These are phyloP conservation scores for Paraplagusia blochii DNA, from an alignment of 2,113 vertebrate genomes.

Conservation along the genomic window DNA sequence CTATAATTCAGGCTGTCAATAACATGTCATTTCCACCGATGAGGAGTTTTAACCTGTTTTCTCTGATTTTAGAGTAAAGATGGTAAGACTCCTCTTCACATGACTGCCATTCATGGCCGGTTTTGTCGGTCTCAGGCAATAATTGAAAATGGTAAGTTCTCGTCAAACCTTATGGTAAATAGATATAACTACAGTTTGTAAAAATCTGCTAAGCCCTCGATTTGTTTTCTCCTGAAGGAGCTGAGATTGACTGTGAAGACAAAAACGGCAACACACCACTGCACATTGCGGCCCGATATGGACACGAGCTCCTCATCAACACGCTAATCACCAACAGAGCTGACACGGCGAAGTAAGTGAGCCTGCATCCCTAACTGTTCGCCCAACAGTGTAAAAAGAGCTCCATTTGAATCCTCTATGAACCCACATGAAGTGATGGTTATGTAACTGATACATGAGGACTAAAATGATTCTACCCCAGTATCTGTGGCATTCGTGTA, in stretches of 20 bases:
- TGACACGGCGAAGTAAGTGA: constrained; percentile 93
- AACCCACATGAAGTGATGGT: background rate
- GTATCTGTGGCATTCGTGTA: background rate
- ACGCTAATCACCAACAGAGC: constrained; percentile 94
- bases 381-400: background rate
- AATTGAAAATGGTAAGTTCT: constrained; percentile 91
- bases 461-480: background rate
- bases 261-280: constrained; percentile 97
- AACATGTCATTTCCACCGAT: too few relatives aligned
- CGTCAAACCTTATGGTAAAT: background rate
- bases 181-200: constrained; percentile 5
- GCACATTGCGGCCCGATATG: constrained; percentile 96
- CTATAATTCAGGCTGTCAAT: too few relatives aligned
- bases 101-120: constrained; percentile 97
- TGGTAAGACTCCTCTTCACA: constrained; percentile 96
- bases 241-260: constrained; percentile 97
- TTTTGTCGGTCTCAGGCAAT: constrained; percentile 98
- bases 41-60: background rate
- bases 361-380: background rate
- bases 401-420: background rate
- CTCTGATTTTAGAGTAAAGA: constrained; percentile 88
- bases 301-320: constrained; percentile 97
- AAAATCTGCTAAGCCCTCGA: background rate
- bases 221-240: constrained; percentile 73
- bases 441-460: constrained; percentile 4